phyloP scores from a whole-genome alignment of 2,113 vertebrate genomes.

The Dasyornis broadbenti region DNA sequence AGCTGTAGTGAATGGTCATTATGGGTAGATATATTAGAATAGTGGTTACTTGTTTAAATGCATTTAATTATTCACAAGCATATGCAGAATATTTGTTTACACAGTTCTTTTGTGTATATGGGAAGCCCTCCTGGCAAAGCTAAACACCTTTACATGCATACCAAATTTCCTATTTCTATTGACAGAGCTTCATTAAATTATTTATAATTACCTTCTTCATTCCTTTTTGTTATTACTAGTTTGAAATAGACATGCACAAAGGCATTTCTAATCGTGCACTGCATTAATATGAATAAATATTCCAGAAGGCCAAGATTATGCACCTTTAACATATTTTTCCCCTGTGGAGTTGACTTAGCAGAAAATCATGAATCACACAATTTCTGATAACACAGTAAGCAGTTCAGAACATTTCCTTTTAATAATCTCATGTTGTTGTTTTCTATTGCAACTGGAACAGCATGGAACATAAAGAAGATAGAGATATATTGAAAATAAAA shows the following conservation, averaged over 20 bases:
- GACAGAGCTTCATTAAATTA: conserved; percentile 53
- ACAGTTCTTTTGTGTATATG: not conserved
- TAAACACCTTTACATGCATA: conserved; percentile 32
- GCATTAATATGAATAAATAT: conserved; percentile 32
- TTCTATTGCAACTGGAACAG: not conserved
- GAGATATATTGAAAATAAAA: not conserved
- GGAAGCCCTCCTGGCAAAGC: conserved; percentile 42
- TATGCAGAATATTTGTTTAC: conserved; percentile 64
- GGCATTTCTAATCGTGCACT: not conserved
- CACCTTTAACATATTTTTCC: conserved; percentile 26
- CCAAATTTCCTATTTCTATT: conserved; percentile 44
- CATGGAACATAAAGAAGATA: not conserved
- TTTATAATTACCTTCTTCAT: conserved; percentile 55
- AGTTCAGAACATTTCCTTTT: not conserved
- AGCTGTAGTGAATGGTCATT: not conserved
- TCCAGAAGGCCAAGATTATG: conserved; percentile 17
- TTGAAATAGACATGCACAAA: conserved; percentile 9
- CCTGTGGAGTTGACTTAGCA: conserved; percentile 14
- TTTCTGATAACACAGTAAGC: not conserved
- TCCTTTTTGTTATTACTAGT: conserved; percentile 37
- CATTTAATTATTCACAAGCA: conserved; percentile 58
- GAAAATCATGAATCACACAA: not conserved
- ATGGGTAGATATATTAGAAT: not conserved
- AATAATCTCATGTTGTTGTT: not conserved
- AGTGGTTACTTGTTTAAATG: conserved; percentile 19